These are phyloP conservation scores for Oithona nana DNA, from an alignment of 2,888 invertebrate species.

Conservation along the genomic window DNA sequence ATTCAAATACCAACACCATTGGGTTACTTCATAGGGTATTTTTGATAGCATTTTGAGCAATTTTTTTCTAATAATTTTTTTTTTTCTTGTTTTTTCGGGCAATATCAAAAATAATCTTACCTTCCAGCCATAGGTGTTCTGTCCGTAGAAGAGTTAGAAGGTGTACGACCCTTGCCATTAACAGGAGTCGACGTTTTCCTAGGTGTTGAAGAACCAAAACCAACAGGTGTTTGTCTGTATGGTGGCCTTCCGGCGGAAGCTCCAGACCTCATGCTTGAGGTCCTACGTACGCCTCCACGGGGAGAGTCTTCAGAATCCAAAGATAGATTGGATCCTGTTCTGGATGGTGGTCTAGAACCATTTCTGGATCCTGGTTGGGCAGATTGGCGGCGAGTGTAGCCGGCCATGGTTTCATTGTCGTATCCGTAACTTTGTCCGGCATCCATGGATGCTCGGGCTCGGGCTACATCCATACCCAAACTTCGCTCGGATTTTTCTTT, in stretches of 20 bases:
- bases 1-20: no score
- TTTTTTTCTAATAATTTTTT: background rate
- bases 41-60: background rate
- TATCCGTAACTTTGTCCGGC: background rate
- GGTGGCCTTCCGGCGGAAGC: background rate
- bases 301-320: constrained; percentile 37
- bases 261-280: constrained; percentile 15
- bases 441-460: constrained; percentile 5
- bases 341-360: constrained; percentile 68
- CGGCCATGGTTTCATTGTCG: constrained; percentile 1
- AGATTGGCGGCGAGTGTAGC: constrained; percentile 1
- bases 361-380: constrained; percentile 40
- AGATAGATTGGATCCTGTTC: constrained; percentile 78
- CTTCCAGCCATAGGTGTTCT: constrained; percentile 13
- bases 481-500: constrained; percentile 18
- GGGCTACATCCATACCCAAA: constrained; percentile 1
- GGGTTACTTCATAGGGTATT: no score
- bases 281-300: constrained; percentile 13
- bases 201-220: constrained; percentile 13
- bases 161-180: constrained; percentile 1
- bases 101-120: no score
- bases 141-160: constrained; percentile 14
- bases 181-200: constrained; percentile 9
- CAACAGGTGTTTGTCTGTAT: constrained; percentile 9
- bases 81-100: background rate